phyloP scores from a whole-genome alignment of 92 coral and sea anemone genomes.

The Diadumene lineata region DNA sequence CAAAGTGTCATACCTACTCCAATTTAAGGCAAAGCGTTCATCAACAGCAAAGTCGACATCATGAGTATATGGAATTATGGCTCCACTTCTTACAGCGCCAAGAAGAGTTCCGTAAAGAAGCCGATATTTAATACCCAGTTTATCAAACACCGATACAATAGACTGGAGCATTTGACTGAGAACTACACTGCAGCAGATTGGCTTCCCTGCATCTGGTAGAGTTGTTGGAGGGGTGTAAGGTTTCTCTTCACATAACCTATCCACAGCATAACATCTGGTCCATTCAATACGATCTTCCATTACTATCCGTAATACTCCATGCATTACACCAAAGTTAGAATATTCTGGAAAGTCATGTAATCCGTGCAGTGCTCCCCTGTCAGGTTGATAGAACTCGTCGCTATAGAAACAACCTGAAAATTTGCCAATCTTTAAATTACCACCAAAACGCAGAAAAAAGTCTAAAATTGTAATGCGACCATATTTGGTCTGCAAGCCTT shows the following conservation, averaged over 20 bases:
- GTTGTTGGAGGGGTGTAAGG: constrained; percentile 32
- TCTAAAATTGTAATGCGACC: constrained; percentile 51
- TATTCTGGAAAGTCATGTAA: constrained; percentile 52
- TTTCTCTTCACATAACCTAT: constrained; percentile 65
- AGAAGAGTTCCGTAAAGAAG: constrained; percentile 72
- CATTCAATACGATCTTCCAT: constrained; percentile 66
- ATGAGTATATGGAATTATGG: constrained; percentile 74
- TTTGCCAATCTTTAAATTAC: constrained; percentile 51
- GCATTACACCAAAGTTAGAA: constrained; percentile 43
- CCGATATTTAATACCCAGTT: constrained; percentile 43
- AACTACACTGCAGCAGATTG: constrained; percentile 62
- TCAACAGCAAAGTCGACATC: constrained; percentile 60
- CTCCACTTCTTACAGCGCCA: constrained; percentile 59
- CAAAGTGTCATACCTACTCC: constrained; percentile 13
- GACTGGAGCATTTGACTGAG: constrained; percentile 55
- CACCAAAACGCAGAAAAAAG: constrained; percentile 66
- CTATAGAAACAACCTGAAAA: constrained; percentile 42
- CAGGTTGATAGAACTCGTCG: constrained; percentile 26
- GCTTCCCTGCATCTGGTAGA: constrained; percentile 49
- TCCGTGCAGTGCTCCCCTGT: constrained; percentile 54
- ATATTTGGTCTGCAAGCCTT: constrained; percentile 31
- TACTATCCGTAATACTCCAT: constrained; percentile 57
- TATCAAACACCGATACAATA: constrained; percentile 38
- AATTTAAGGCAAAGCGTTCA: constrained; percentile 6
- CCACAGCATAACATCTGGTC: constrained; percentile 63